Conservation (phyloP, 2,797 vertebrate species). For the Lepus townsendii region DNA sequence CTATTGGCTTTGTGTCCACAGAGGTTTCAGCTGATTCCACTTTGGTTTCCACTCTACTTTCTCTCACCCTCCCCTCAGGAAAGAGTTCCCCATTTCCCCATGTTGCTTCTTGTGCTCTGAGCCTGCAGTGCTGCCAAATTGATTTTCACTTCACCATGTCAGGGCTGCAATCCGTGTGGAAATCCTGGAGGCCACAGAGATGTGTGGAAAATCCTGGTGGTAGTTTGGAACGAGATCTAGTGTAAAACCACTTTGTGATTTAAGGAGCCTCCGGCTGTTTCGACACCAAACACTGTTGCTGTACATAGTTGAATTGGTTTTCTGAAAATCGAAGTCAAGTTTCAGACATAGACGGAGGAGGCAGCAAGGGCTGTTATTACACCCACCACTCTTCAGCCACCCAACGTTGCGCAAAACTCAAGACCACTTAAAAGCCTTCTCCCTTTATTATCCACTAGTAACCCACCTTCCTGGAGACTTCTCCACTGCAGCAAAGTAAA, state of each 20-base stretch:
- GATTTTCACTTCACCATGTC: slow-evolving; percentile 21
- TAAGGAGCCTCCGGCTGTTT: neutral
- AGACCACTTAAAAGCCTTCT: neutral
- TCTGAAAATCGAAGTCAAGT: slow-evolving; percentile 34
- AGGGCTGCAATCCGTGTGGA: slow-evolving; percentile 8
- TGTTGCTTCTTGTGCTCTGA: neutral
- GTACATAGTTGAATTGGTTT: neutral
- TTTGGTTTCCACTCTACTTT: slow-evolving; percentile 39
- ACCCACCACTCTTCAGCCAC: neutral
- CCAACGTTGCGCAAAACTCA: neutral
- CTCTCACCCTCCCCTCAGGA: neutral
- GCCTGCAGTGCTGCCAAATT: slow-evolving; percentile 5
- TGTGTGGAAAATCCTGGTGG: neutral
- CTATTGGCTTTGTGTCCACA: neutral
- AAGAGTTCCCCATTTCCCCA: neutral
- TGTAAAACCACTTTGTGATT: neutral
- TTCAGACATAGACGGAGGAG: neutral
- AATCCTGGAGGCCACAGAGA: neutral
- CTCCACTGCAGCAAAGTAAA: neutral
- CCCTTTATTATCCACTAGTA: neutral
- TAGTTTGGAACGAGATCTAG: neutral
- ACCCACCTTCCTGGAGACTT: neutral
- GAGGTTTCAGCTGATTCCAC: neutral
- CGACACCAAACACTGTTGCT: neutral
- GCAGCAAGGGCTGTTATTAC: neutral